These are phyloP conservation scores for Romanogobio albipinnatus DNA, from an alignment of 2,113 vertebrate species.

Conservation along the genomic window DNA sequence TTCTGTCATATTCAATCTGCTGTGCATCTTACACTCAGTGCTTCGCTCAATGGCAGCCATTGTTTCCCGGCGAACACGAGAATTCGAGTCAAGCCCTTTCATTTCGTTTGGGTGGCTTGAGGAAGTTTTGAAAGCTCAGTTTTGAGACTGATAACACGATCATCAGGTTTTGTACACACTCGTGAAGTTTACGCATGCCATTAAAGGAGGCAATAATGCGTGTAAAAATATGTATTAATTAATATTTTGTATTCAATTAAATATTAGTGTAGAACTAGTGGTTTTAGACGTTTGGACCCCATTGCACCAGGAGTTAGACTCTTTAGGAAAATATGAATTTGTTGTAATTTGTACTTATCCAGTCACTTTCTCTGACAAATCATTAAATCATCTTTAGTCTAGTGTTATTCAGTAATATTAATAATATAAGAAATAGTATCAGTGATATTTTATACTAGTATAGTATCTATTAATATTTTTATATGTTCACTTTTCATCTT, in stretches of 20 bases:
- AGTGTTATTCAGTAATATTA: background rate
- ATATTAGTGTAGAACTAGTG: background rate
- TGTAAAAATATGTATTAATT: background rate
- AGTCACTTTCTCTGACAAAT: background rate
- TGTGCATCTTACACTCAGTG: constrained; percentile 5
- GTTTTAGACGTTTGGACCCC: background rate
- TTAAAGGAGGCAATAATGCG: background rate
- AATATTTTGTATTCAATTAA: background rate
- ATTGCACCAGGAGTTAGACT: background rate
- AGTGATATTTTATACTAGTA: background rate
- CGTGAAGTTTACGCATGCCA: background rate
- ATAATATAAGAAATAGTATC: too few species aligned
- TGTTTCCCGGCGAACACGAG: constrained; percentile 21
- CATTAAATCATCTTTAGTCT: background rate
- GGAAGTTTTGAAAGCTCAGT: background rate
- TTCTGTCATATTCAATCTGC: constrained; percentile 19
- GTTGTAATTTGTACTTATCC: background rate
- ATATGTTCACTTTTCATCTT: background rate
- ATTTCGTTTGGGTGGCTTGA: constrained; percentile 1
- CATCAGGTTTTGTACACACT: background rate
- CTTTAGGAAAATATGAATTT: background rate
- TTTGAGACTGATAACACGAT: background rate
- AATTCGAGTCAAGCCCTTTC: constrained; percentile 16
- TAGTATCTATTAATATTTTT: background rate
- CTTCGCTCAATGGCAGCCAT: constrained; percentile 33